Conservation (phyloP, 2,113 vertebrate genomes). For the Ptyas mucosa region DNA sequence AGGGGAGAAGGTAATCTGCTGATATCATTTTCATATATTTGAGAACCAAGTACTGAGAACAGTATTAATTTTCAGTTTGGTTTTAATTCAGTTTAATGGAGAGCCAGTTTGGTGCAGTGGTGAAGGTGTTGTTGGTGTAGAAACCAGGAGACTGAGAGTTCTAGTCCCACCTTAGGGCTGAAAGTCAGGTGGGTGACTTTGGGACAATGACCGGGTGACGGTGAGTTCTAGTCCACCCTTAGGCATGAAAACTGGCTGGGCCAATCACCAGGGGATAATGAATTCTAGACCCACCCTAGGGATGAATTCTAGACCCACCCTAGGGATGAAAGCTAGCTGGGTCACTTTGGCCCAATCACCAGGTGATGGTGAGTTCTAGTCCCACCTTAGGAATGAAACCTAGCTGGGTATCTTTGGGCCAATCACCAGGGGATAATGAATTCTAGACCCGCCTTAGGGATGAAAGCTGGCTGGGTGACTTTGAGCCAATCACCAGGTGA, state of each 20-base stretch:
- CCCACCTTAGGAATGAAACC: too few species aligned
- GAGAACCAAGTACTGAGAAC: not conserved
- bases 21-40: not conserved
- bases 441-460: not conserved
- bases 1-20: not conserved
- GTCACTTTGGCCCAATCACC: not conserved
- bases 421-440: too few species aligned
- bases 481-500: not conserved
- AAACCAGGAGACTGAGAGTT: not conserved
- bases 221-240: not conserved
- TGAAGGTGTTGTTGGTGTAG: too few species aligned
- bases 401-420: too few species aligned
- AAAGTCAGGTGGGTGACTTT: not conserved
- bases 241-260: not conserved
- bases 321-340: not conserved
- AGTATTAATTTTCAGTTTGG: not conserved
- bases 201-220: not conserved
- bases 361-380: too few species aligned
- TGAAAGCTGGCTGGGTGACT: not conserved
- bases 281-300: not conserved
- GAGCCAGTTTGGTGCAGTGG: too few species aligned
- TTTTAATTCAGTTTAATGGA: not conserved
- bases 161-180: not conserved
- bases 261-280: not conserved
- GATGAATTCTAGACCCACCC: too few species aligned